Conservation (phyloP, 2,888 invertebrate genomes). For the Parnassius mnemosyne region DNA sequence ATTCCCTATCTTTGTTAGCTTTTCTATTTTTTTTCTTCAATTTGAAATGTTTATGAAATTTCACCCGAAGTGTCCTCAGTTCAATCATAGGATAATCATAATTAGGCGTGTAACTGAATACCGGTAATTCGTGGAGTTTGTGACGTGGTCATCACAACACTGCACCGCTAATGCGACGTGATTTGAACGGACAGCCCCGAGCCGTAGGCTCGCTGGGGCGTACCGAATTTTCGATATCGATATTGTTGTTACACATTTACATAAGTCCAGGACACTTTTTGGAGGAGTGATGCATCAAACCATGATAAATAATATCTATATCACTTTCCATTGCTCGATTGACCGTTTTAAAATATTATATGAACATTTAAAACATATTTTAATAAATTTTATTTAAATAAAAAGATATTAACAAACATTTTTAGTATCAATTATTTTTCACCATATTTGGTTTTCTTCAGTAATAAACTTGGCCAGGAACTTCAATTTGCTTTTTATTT, state of each 20-base stretch:
- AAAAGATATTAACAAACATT: too few relatives aligned
- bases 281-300: constrained; percentile 1
- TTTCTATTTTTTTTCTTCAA: too few relatives aligned
- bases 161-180: constrained; percentile 52
- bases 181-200: constrained; percentile 47
- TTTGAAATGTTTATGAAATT: neutral
- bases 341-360: too few relatives aligned
- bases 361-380: too few relatives aligned
- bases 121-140: constrained; percentile 54
- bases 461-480: too few relatives aligned
- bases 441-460: too few relatives aligned
- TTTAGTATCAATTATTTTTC: too few relatives aligned
- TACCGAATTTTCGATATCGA: constrained; percentile 42
- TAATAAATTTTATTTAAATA: too few relatives aligned
- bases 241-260: constrained; percentile 32
- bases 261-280: constrained; percentile 11
- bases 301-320: too few relatives aligned
- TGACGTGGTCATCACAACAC: constrained; percentile 63
- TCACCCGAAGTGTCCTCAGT: constrained; percentile 8
- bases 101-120: constrained; percentile 53
- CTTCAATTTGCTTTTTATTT: too few relatives aligned
- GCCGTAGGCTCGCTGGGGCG: constrained; percentile 36
- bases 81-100: constrained; percentile 20
- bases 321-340: too few relatives aligned
- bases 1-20: too few relatives aligned